Base-by-base conservation (phyloP, 1,140 invertebrate genomes). In the Charaxes varanes region DNA sequence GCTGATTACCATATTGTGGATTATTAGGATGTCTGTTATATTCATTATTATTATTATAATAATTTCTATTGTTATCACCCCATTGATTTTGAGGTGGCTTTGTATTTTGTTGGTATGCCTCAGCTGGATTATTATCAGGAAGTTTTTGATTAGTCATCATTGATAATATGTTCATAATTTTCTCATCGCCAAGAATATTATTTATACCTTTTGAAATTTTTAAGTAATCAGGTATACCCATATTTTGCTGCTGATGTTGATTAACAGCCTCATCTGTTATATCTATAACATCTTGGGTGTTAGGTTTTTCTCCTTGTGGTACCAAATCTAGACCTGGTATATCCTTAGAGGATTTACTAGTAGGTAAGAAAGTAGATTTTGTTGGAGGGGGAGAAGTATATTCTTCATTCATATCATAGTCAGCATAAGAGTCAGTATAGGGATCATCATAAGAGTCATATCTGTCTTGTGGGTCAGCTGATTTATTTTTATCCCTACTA, bases 291-390 rank as follows among this genome's bases (percentile, higher is more conserved):
- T 79, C 72, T 21, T 55, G 51, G 18, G 56, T 40, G 14, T 41
- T 52, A 38, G 31, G 34, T 48, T 62, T 74, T 26, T 64, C 61
- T 50, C 13, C 23, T n/a, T 80, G 71, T 42, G 76, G 79, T 5
- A 90, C 88, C 45, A 90, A 82, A 83, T 90, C 89, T 23, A 90
- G 80, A 5, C 89, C 89, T 6, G 89, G 89, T 47, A 90, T 90
- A 18, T 86, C 88, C 49, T 84, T 84, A 34, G 45, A 40, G 8
- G 61, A 51, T 32, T 46, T 46, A 58, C 47, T 61, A 33, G 50
- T 51, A 27, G 63, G 59, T 14, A 82, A 46, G 52, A 81, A 81
- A 34, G 36, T 66, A 22, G 61, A 37, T 15, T 47, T 62, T 24
- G 31, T 16, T 4, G 27, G 8, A 15, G 17, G 23, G 13, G 23